Conservation (phyloP, 2,888 invertebrate species). For the Drosophila setosimentum region DNA sequence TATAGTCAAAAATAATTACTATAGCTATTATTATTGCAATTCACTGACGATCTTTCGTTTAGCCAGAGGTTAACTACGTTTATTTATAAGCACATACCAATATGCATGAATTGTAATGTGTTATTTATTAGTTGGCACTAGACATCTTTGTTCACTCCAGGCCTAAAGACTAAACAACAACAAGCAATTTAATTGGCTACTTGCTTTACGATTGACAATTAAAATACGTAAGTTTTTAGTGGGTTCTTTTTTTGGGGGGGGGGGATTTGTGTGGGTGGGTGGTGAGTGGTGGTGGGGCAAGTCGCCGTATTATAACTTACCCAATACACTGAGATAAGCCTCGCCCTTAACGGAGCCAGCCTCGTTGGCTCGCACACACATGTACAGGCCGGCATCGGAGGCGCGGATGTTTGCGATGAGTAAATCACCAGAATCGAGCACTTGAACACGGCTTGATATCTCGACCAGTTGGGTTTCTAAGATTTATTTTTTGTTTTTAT, state of each 20-base stretch:
- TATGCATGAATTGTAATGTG: conserved; percentile 1
- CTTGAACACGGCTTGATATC: conserved; percentile 92
- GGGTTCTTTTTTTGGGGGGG: not conserved
- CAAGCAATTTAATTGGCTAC: not conserved
- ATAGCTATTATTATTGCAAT: not conserved
- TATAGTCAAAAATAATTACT: not conserved
- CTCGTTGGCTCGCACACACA: conserved; percentile 94
- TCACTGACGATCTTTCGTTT: not conserved
- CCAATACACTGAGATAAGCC: conserved; percentile 93
- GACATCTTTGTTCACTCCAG: not conserved
- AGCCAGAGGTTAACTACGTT: not conserved
- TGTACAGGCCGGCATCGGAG: conserved; percentile 94
- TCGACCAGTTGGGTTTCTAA: conserved; percentile 88
- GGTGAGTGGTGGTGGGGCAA: not conserved
- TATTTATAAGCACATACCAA: not conserved
- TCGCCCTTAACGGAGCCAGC: conserved; percentile 94
- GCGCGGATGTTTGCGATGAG: conserved; percentile 94
- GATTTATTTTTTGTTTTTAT: conserved; percentile 11
- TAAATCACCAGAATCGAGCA: conserved; percentile 94
- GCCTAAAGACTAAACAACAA: not conserved
- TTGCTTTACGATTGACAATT: not conserved
- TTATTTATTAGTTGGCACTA: not conserved
- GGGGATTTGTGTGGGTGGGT: not conserved
- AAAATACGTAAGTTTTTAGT: not conserved
- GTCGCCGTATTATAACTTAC: conserved; percentile 86